Conservation (phyloP, 2,797 vertebrate species). For the Hydrophis major region DNA sequence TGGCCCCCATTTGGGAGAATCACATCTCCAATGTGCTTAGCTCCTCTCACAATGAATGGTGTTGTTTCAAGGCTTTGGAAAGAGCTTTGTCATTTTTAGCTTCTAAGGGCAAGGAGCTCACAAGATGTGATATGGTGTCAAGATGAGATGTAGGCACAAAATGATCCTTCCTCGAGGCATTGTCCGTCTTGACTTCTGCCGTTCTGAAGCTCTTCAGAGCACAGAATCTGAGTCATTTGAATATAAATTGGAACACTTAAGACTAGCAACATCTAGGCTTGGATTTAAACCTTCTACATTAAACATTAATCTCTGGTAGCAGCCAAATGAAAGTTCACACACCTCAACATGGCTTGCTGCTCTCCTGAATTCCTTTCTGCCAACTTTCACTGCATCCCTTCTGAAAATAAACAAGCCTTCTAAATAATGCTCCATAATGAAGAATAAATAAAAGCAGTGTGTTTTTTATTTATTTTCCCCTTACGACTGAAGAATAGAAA, state of each 20-base stretch:
- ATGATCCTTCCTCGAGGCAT: background rate
- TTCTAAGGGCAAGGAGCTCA: background rate
- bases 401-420: background rate
- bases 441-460: background rate
- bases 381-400: background rate
- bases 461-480: background rate
- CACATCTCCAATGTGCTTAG: background rate
- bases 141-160: background rate
- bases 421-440: background rate
- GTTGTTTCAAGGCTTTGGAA: background rate
- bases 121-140: background rate
- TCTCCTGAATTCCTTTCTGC: background rate
- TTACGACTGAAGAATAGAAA: background rate
- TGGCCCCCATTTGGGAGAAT: slow-evolving; percentile 12
- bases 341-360: no score
- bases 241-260: background rate
- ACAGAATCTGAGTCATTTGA: background rate
- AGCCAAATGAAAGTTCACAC: background rate
- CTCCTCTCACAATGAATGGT: slow-evolving; percentile 1
- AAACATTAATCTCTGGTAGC: background rate
- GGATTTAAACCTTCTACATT: background rate
- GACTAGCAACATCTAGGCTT: background rate
- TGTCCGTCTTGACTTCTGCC: background rate
- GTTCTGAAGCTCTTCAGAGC: background rate
- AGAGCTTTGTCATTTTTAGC: slow-evolving; percentile 1